These are phyloP conservation scores for Horisme vitalbata DNA, from an alignment of 2,888 invertebrate genomes.

Conservation along the genomic window DNA sequence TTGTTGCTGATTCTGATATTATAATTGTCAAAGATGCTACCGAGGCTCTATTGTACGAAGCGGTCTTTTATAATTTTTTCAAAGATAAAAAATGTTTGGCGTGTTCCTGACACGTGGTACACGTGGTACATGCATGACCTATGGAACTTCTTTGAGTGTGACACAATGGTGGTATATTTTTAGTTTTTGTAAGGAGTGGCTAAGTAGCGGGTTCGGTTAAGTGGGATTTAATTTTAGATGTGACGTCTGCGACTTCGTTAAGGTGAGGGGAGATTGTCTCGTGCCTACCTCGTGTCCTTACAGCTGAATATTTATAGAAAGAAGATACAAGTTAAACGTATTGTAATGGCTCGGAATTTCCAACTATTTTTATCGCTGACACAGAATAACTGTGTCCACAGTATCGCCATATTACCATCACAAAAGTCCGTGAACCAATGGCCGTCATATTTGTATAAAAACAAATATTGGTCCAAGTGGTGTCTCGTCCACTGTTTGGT, in stretches of 20 bases:
- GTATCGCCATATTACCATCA: conserved; percentile 72
- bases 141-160: conserved; percentile 79
- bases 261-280: conserved; percentile 77
- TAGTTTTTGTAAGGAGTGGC: conserved; percentile 81
- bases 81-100: conserved; percentile 82
- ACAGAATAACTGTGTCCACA: conserved; percentile 65
- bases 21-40: conserved; percentile 84
- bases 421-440: conserved; percentile 68
- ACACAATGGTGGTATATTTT: conserved; percentile 79
- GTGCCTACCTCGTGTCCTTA: conserved; percentile 74
- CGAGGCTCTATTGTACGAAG: conserved; percentile 74
- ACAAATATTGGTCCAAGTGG: conserved; percentile 80
- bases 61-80: conserved; percentile 80
- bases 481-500: conserved; percentile 70
- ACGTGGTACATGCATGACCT: conserved; percentile 78
- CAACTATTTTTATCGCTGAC: conserved; percentile 45
- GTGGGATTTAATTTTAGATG: conserved; percentile 80
- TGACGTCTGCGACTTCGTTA: conserved; percentile 68
- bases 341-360: conserved; percentile 38
- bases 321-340: conserved; percentile 20
- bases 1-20: conserved; percentile 62
- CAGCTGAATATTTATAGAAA: conserved; percentile 52
- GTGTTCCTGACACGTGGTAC: conserved; percentile 81
- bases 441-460: conserved; percentile 76
- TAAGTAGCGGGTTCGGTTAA: conserved; percentile 81